These are phyloP conservation scores for Zaprionus ornatus DNA, from an alignment of 1,140 invertebrate genomes.

Conservation along the genomic window DNA sequence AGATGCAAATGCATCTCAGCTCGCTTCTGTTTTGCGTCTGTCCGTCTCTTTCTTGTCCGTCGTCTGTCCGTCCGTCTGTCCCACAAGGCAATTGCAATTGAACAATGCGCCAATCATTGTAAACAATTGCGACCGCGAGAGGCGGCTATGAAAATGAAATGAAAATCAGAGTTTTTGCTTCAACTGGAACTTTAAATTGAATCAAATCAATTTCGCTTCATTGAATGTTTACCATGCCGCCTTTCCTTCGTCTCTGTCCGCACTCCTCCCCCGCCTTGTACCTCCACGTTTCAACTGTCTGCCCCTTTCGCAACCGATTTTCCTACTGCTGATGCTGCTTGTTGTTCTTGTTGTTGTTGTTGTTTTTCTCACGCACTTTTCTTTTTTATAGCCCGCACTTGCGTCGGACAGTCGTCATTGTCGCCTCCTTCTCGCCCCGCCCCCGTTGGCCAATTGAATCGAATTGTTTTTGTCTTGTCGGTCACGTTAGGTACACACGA, in stretches of 20 bases:
- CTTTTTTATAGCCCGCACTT: constrained; percentile 15
- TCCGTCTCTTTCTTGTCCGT: not conserved
- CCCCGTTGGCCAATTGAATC: constrained; percentile 10
- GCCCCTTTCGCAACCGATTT: not conserved
- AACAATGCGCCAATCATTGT: constrained; percentile 53
- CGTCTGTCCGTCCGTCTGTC: not conserved
- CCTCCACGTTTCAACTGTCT: not conserved
- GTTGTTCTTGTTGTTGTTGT: constrained; percentile 8
- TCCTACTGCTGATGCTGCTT: not conserved
- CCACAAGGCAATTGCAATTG: constrained; percentile 38
- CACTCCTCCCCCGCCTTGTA: not conserved
- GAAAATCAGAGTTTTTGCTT: constrained; percentile 45
- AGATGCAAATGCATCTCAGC: constrained; percentile 27
- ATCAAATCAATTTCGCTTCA: constrained; percentile 78
- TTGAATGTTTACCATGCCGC: constrained; percentile 72
- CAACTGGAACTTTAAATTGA: constrained; percentile 68
- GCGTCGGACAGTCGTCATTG: constrained; percentile 1
- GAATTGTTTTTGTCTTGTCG: constrained; percentile 16
- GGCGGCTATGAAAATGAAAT: constrained; percentile 45
- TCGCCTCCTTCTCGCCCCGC: not conserved
- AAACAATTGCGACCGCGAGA: constrained; percentile 42
- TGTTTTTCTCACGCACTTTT: constrained; percentile 15
- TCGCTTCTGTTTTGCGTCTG: not conserved
- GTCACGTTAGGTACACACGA: constrained; percentile 16
- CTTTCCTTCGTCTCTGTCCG: not conserved